Conservation (phyloP, 2,113 vertebrate genomes). For the Sinosuthora webbiana region DNA sequence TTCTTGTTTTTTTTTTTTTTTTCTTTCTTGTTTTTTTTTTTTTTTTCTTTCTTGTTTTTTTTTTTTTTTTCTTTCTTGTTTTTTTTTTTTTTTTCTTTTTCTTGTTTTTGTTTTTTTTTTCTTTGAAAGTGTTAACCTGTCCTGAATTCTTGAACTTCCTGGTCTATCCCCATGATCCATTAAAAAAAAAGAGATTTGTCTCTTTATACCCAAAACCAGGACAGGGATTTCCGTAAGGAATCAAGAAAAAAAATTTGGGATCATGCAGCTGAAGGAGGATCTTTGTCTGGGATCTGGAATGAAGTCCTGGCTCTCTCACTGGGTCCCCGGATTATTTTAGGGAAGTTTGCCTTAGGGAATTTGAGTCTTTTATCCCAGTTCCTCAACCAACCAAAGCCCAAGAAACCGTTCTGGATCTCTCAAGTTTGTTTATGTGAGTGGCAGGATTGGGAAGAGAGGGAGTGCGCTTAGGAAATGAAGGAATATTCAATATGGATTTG, state of each 20-base stretch:
- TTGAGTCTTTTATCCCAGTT: not conserved
- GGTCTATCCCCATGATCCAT: not conserved
- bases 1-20: not conserved
- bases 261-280: not conserved
- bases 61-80: not conserved
- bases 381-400: not conserved
- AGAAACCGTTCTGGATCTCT: not conserved
- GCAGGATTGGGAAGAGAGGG: not conserved
- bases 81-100: not conserved
- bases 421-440: not conserved
- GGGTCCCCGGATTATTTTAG: not conserved
- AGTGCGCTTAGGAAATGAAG: not conserved
- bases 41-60: not conserved
- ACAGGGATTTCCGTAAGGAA: not conserved
- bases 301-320: not conserved
- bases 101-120: not conserved
- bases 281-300: not conserved
- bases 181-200: not conserved
- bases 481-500: not conserved
- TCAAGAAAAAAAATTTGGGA: not conserved
- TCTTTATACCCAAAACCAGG: not conserved
- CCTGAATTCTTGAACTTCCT: not conserved
- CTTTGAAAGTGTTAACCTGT: fast-evolving
- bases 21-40: not conserved
- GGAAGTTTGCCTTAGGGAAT: not conserved